These are phyloP conservation scores for Agonopterix heracliana DNA, from an alignment of 2,888 invertebrate species.

Conservation along the genomic window DNA sequence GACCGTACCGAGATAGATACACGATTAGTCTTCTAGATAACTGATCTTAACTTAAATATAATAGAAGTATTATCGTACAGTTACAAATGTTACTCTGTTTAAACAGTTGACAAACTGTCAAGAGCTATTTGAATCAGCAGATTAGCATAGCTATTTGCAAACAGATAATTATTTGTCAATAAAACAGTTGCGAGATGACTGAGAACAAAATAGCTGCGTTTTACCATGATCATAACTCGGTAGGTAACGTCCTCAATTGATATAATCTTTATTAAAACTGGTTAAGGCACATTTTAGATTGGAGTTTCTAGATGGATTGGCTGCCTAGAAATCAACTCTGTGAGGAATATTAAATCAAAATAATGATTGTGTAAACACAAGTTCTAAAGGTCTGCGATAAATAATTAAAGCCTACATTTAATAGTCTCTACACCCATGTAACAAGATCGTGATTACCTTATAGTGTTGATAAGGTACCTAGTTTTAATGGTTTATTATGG, in stretches of 20 bases:
- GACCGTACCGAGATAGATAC: slow-evolving; percentile 30
- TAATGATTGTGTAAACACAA: too few species aligned
- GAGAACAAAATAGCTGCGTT: too few species aligned
- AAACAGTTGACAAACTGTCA: slow-evolving; percentile 24
- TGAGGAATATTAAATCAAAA: too few species aligned
- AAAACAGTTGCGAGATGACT: not conserved
- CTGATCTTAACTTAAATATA: slow-evolving; percentile 32
- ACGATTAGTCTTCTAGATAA: slow-evolving; percentile 54
- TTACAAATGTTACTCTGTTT: slow-evolving; percentile 20
- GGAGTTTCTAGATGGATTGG: not conserved
- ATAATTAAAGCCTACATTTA: not conserved
- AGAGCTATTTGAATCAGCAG: slow-evolving; percentile 12
- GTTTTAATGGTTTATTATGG: too few species aligned
- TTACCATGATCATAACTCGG: too few species aligned
- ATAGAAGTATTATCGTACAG: slow-evolving; percentile 22
- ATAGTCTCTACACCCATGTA: not conserved
- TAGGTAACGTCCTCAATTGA: too few species aligned
- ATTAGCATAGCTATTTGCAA: slow-evolving; percentile 3
- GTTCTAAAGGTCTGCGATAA: too few species aligned
- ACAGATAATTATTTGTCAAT: not conserved
- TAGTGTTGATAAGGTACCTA: slow-evolving; percentile 3
- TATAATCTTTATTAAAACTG: too few species aligned
- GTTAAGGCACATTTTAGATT: too few species aligned
- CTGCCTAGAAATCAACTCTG: too few species aligned
- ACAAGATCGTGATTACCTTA: slow-evolving; percentile 4